Evolutionary conservation across 2,113 vertebrate genomes (phyloP).

Genomic region (Porphyrio hochstetteri): DNA sequence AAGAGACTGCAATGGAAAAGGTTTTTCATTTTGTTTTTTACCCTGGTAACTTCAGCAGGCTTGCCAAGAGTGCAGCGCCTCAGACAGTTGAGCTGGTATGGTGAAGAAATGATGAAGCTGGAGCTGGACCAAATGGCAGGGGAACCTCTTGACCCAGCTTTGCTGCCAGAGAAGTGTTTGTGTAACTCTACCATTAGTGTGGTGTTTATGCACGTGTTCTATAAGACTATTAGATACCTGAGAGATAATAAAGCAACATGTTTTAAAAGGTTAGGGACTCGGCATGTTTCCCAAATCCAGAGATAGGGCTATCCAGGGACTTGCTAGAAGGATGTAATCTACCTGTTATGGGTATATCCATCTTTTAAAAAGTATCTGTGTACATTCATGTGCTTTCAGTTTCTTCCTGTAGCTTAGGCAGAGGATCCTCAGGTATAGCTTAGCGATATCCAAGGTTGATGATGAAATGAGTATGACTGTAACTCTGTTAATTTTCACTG

Average conservation of each 20-base stretch:
- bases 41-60: neutral
- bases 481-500: neutral
- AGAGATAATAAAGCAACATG: neutral
- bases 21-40: neutral
- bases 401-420: neutral
- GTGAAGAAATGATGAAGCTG: neutral
- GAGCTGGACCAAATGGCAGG: neutral
- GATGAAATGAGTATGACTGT: neutral
- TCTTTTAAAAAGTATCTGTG: neutral
- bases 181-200: neutral
- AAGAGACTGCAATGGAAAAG: neutral
- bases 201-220: neutral
- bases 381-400: neutral
- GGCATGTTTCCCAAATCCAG: neutral
- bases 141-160: neutral
- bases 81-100: rapidly evolving
- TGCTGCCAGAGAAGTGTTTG: neutral
- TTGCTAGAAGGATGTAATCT: neutral
- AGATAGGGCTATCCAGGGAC: neutral
- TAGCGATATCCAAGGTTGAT: neutral
- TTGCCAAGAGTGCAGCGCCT: neutral
- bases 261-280: neutral
- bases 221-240: neutral
- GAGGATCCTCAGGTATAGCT: neutral
- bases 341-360: neutral